Base-by-base conservation (phyloP, 2,888 invertebrate genomes). In the Polia nebulosa region DNA sequence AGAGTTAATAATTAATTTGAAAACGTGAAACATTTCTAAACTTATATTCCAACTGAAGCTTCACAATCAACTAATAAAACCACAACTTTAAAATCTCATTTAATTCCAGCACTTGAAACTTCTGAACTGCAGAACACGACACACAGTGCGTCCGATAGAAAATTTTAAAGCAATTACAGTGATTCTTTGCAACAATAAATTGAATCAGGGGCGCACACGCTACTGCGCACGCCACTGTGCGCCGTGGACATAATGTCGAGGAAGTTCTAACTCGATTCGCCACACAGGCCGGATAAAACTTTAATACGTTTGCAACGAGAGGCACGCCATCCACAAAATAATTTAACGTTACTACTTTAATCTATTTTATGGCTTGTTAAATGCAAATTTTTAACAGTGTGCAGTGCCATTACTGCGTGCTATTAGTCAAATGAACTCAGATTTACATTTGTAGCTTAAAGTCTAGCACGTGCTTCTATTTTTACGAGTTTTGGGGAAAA, bases 241-340 rank as follows among this genome's bases (percentile, higher is more conserved):
- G 71, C 78, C 65, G 80, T 76, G 85, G 85, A 86, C 87, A 86
- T 83, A 84, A 86, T 85, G 87, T 83, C 79, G 79, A 76, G 73
- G 77, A 89, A 88, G 85, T 90, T 81, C 85, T 90, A 90, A 90
- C 88, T 89, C 86, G 83, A 86, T 90, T 84, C 83, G 57, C 87
- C 83, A 82, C 86, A 85, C 84, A 82, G 82, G 73, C 78, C 72
- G 84, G 83, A 85, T 87, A 88, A 88, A 89, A 88, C 80, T 89
- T 88, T 89, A 88, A 88, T 88, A 82, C 82, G 85, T 76, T 86
- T 78, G 76, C 66, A 82, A 81, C 84, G 81, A 81, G 80, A 75
- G 64, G 78, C 77, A 77, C 72, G 76, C 82, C 64, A 76, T 65
- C 71, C 77, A 73, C 83, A 82, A 87, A 85, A 86, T 88, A 88